These are phyloP conservation scores for Drosophila azteca DNA, from an alignment of 1,140 invertebrate genomes.

Conservation along the genomic window DNA sequence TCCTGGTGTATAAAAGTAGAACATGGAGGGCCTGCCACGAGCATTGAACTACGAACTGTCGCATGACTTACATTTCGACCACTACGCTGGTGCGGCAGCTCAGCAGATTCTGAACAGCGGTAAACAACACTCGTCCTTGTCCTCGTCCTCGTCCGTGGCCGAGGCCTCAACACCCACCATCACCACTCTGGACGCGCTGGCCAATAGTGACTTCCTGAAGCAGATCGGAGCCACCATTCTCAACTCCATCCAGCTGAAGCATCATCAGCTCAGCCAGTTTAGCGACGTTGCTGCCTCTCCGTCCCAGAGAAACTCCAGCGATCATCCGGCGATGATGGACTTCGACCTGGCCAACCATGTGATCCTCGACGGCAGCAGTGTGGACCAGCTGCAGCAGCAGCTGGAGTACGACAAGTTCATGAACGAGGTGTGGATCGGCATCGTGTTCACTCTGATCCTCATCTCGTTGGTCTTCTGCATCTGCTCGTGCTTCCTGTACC, in stretches of 20 bases:
- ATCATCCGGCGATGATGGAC: conserved; percentile 51
- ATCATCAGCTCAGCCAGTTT: conserved; percentile 36
- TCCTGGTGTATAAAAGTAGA: conserved; percentile 39
- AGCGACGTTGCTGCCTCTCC: conserved; percentile 10
- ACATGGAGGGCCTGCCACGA: conserved; percentile 69
- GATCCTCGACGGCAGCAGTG: conserved; percentile 68
- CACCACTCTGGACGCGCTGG: conserved; percentile 47
- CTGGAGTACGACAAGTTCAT: conserved; percentile 82
- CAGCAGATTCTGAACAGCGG: conserved; percentile 70
- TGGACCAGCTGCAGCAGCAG: conserved; percentile 77
- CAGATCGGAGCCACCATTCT: conserved; percentile 72
- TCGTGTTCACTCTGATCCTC: conserved; percentile 78
- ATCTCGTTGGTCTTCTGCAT: conserved; percentile 83
- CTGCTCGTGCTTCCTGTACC: conserved; percentile 82
- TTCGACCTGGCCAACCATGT: conserved; percentile 68
- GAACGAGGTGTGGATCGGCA: conserved; percentile 83
- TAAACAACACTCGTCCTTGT: conserved; percentile 20
- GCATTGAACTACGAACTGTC: conserved; percentile 78
- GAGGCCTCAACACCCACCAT: conserved; percentile 71
- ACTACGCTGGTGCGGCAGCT: conserved; percentile 59
- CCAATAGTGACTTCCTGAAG: conserved; percentile 70
- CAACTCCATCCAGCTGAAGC: conserved; percentile 74
- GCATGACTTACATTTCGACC: conserved; percentile 75
- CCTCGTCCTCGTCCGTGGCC: conserved; percentile 4
- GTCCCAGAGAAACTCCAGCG: conserved; percentile 40